These are phyloP conservation scores for Centropus bengalensis DNA, from an alignment of 2,113 vertebrate species.

Conservation along the genomic window DNA sequence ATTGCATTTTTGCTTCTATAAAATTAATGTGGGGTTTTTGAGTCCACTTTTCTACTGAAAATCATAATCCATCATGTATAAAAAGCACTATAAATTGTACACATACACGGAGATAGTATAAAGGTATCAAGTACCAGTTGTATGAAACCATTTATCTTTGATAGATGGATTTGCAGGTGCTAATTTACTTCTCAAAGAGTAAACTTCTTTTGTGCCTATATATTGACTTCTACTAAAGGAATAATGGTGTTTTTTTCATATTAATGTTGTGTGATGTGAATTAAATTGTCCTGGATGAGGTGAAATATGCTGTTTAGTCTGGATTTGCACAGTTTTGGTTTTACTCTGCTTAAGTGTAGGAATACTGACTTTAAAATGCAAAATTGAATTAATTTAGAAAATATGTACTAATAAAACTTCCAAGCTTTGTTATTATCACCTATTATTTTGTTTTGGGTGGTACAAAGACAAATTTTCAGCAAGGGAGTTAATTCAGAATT, in stretches of 20 bases:
- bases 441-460: background rate
- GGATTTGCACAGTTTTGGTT: background rate
- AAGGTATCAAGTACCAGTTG: background rate
- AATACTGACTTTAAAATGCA: background rate
- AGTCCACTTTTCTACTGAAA: background rate
- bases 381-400: background rate
- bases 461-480: background rate
- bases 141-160: background rate
- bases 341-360: background rate
- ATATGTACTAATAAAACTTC: background rate
- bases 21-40: background rate
- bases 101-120: background rate
- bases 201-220: background rate
- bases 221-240: background rate
- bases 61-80: background rate
- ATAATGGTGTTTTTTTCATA: background rate
- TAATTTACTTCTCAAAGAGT: background rate
- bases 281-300: background rate
- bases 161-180: background rate
- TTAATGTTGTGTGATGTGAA: background rate
- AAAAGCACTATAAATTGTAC: background rate
- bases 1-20: background rate
- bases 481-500: background rate
- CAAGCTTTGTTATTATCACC: background rate
- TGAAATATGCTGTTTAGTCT: background rate